A percentile compares a stretch with the other conserved stretches of the same genome.
Evolutionary conservation across 2,797 vertebrate genomes (phyloP).

Genomic region (Molossus alvarezi): DNA sequence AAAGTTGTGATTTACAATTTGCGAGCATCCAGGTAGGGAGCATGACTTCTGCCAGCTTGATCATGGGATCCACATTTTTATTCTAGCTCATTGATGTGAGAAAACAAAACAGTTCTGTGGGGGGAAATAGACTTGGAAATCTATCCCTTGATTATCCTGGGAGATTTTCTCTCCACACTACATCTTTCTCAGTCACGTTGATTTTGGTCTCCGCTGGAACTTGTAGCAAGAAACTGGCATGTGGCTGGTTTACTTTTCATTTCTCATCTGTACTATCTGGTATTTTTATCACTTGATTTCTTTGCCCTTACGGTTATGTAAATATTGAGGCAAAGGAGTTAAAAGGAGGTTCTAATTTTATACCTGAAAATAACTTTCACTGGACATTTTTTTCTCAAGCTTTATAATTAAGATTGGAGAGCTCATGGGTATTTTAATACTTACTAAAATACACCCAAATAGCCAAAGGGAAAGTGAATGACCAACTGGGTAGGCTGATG

Average conservation of each 20-base stretch:
- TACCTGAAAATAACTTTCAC: constrained; percentile 83
- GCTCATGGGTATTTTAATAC: constrained; percentile 80
- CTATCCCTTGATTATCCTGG: constrained; percentile 87
- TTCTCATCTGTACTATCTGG: constrained; percentile 75
- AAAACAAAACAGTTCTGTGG: constrained; percentile 87
- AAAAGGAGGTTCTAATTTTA: constrained; percentile 88
- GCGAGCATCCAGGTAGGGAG: constrained; percentile 91
- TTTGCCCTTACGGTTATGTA: constrained; percentile 85
- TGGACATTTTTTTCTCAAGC: constrained; percentile 74
- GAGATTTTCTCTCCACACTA: constrained; percentile 87
- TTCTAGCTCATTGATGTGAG: constrained; percentile 87
- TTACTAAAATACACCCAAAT: constrained; percentile 83
- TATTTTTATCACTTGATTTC: constrained; percentile 86
- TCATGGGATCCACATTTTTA: constrained; percentile 87
- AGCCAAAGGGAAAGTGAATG: constrained; percentile 76
- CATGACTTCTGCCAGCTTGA: constrained; percentile 84
- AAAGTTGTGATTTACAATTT: constrained; percentile 91
- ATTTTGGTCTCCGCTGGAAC: constrained; percentile 88
- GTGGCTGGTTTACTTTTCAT: constrained; percentile 87
- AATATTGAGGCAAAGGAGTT: constrained; percentile 83
- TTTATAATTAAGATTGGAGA: constrained; percentile 68
- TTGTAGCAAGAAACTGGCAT: constrained; percentile 86
- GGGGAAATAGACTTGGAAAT: constrained; percentile 84
- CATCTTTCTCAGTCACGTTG: constrained; percentile 85
- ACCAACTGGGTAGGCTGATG: constrained; percentile 80